Percentiles rank a stretch among this genome's conserved stretches.
phyloP scores from a whole-genome alignment of 2,113 vertebrate genomes.

The Platanista minor region DNA sequence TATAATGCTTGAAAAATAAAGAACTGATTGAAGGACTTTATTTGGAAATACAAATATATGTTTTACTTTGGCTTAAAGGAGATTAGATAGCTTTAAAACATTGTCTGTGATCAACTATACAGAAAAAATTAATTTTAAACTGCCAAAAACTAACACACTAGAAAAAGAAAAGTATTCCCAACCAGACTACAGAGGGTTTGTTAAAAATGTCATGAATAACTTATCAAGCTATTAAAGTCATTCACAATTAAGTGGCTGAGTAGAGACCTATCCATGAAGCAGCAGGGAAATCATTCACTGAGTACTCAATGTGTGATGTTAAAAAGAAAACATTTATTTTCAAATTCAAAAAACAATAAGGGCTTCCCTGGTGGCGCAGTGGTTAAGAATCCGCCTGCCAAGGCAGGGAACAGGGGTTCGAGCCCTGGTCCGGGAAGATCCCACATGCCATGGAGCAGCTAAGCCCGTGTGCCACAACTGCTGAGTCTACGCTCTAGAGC shows the following conservation, averaged over 20 bases:
- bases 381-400: no score
- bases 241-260: neutral
- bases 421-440: no score
- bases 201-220: neutral
- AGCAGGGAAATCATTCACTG: neutral
- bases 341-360: neutral
- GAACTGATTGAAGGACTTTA: neutral
- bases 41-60: neutral
- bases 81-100: neutral
- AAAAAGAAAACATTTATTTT: neutral
- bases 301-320: neutral
- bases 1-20: slow-evolving; percentile 6
- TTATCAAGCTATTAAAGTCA: neutral
- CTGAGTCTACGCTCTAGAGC: no score
- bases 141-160: neutral
- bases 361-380: no score
- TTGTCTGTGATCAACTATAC: neutral
- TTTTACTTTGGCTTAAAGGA: neutral
- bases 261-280: neutral
- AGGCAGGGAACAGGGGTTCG: no score
- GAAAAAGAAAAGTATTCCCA: neutral
- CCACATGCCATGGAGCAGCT: no score
- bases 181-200: neutral
- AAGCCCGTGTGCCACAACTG: no score
- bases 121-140: neutral